Evolutionary conservation across 1,140 invertebrate species (phyloP).

Genomic region (Bombyx mori): DNA sequence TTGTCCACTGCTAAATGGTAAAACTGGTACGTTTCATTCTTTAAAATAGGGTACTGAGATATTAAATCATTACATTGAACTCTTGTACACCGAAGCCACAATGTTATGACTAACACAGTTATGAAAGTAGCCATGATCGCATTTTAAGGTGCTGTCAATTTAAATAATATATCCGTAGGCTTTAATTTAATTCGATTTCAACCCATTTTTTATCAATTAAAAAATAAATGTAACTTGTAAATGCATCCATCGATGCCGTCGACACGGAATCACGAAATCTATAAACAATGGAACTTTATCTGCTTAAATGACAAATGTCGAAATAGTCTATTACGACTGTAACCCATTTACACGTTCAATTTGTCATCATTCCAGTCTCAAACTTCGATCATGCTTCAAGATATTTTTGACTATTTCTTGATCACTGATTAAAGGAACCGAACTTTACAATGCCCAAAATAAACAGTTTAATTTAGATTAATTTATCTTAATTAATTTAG

Average conservation of each 20-base stretch:
- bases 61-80: slow-evolving; percentile 61
- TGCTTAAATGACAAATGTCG: too few species aligned
- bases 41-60: slow-evolving; percentile 63
- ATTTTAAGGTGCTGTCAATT: slow-evolving; percentile 41
- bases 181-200: slow-evolving; percentile 49
- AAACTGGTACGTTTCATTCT: slow-evolving; percentile 66
- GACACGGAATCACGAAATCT: slow-evolving; percentile 38
- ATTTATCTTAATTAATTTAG: too few species aligned
- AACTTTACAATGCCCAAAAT: too few species aligned
- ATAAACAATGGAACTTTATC: slow-evolving; percentile 41
- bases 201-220: slow-evolving; percentile 58
- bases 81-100: slow-evolving; percentile 57
- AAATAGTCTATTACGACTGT: too few species aligned
- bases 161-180: slow-evolving; percentile 32
- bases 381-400: too few species aligned
- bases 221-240: slow-evolving; percentile 54
- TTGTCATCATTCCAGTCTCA: too few species aligned
- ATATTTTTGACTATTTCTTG: too few species aligned
- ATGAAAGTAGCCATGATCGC: slow-evolving; percentile 58
- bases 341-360: too few species aligned
- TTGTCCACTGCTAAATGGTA: slow-evolving; percentile 71
- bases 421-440: too few species aligned
- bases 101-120: slow-evolving; percentile 59
- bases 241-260: slow-evolving; percentile 60
- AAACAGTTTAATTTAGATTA: too few species aligned